A percentile compares a stretch with the other conserved stretches of the same genome.
Evolutionary conservation across 2,113 vertebrate species (phyloP).

Genomic region (Pelmatolapia mariae): DNA sequence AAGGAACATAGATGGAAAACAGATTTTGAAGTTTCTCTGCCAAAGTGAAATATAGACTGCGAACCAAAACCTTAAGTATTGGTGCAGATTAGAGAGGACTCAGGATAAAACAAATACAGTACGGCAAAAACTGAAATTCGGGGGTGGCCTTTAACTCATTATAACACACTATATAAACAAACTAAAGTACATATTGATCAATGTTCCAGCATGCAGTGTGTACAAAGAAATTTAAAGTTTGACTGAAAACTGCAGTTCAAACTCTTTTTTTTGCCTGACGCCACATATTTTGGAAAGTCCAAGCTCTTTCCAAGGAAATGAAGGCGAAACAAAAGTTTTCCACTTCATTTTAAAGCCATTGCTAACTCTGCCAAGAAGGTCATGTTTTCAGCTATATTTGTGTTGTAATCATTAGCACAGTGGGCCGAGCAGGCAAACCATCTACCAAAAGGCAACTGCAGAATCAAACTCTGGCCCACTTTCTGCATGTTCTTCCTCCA

Average conservation of each 20-base stretch:
- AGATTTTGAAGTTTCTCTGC: not conserved
- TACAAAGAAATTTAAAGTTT: not conserved
- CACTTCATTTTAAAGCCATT: not conserved
- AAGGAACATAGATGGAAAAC: slow-evolving; percentile 6
- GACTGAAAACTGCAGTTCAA: not conserved
- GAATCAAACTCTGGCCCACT: not conserved
- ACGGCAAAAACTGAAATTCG: not conserved
- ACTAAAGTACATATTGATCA: not conserved
- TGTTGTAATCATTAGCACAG: not conserved
- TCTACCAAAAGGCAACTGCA: not conserved
- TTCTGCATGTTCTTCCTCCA: not conserved
- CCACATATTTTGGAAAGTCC: not conserved
- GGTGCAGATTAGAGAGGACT: not conserved
- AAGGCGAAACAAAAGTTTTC: not conserved
- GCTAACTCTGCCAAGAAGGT: not conserved
- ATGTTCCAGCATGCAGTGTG: not conserved
- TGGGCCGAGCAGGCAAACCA: not conserved
- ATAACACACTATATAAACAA: not conserved
- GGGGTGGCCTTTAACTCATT: not conserved
- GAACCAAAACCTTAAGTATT: not conserved
- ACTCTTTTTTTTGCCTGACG: not conserved
- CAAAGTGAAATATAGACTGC: not conserved
- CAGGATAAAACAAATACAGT: not conserved
- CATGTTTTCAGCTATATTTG: not conserved
- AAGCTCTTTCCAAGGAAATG: not conserved